phyloP scores from a whole-genome alignment of 2,113 vertebrate genomes.

The Hylia prasina region DNA sequence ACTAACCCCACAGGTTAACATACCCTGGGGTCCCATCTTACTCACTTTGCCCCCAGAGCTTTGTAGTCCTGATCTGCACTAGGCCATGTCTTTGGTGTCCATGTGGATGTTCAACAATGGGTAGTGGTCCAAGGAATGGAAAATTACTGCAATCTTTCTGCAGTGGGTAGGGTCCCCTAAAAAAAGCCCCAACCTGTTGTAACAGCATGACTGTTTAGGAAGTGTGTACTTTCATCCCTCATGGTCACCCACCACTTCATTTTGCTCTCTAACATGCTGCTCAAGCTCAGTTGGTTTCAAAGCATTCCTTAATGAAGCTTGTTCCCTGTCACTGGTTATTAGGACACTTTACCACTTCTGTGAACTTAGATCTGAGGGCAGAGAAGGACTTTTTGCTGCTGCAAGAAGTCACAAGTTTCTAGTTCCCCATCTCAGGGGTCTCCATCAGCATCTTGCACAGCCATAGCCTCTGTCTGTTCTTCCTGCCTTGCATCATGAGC shows the following conservation, averaged over 20 bases:
- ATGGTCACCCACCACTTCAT: not conserved
- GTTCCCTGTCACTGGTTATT: not conserved
- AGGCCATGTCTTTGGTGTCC: not conserved
- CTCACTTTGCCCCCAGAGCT: not conserved
- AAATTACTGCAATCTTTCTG: not conserved
- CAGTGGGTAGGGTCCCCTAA: rapidly evolving
- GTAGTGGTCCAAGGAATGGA: not conserved
- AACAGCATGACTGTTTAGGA: not conserved
- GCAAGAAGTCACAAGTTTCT: not conserved
- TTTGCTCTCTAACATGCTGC: not conserved
- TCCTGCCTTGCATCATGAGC: not conserved
- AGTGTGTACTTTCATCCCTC: not conserved
- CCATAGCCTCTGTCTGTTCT: not conserved
- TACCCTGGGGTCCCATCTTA: not conserved
- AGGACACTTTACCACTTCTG: not conserved
- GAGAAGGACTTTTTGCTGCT: not conserved
- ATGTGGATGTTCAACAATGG: rapidly evolving
- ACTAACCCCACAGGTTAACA: not conserved
- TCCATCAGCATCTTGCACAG: not conserved
- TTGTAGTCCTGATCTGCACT: not conserved
- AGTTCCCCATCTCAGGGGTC: not conserved
- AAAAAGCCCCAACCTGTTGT: not conserved
- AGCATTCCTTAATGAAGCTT: not conserved
- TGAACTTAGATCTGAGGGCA: not conserved
- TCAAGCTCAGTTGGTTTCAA: not conserved